Conservation (phyloP, 2,113 vertebrate genomes). For the Australoheros scitulus region DNA sequence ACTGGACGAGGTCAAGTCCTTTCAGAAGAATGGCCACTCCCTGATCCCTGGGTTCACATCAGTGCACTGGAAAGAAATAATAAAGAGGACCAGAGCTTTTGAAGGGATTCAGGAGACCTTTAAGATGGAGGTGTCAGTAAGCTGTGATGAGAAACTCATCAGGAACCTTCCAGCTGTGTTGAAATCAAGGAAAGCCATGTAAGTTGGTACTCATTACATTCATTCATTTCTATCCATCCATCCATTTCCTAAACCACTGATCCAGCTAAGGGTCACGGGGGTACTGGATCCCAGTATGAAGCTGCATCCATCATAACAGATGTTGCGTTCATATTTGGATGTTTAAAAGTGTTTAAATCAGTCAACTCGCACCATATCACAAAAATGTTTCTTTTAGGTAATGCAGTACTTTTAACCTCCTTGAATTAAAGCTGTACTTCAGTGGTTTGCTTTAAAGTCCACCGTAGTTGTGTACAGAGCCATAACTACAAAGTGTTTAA, state of each 20-base stretch:
- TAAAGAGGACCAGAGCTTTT: not conserved
- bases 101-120: constrained; percentile 36
- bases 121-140: constrained; percentile 22
- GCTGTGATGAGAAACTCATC: constrained; percentile 43
- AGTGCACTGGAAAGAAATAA: constrained; percentile 10
- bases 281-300: not conserved
- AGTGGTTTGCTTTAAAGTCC: not conserved
- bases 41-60: not conserved
- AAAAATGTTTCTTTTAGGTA: not conserved
- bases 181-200: constrained; percentile 50
- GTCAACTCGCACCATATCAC: not conserved
- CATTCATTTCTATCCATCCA: not conserved
- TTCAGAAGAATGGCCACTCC: not conserved
- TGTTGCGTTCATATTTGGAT: not conserved
- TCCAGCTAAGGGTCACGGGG: not conserved
- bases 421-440: not conserved
- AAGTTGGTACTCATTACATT: not conserved
- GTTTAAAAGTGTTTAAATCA: not conserved
- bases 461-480: not conserved
- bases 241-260: not conserved
- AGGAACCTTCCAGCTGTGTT: constrained; percentile 29
- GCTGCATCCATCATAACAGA: not conserved
- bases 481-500: not conserved
- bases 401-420: not conserved
- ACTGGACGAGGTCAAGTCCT: constrained; percentile 27